phyloP scores from a whole-genome alignment of 2,797 vertebrate species.

The Odontamblyopus lacepedii region DNA sequence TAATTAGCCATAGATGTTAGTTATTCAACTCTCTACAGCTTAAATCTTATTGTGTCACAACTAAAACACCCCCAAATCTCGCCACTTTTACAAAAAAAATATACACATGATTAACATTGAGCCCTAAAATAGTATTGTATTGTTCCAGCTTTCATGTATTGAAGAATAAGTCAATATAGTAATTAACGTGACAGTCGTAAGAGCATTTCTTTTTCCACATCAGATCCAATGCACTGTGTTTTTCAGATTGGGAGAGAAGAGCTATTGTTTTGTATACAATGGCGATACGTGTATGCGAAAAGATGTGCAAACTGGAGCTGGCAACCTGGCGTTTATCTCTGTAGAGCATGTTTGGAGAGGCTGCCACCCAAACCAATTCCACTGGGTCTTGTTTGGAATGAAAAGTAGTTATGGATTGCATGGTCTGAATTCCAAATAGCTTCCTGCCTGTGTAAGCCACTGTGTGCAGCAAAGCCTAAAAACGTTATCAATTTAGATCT shows the following conservation, averaged over 20 bases:
- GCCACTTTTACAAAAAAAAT: too few species aligned
- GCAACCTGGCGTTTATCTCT: conserved; percentile 38
- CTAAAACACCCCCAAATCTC: too few species aligned
- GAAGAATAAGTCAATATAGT: too few species aligned
- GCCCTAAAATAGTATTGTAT: too few species aligned
- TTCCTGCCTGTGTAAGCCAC: conserved; percentile 18
- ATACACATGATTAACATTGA: too few species aligned
- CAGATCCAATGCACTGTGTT: conserved; percentile 37
- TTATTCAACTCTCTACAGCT: too few species aligned
- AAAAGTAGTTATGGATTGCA: conserved; percentile 42
- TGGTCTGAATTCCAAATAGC: conserved; percentile 49
- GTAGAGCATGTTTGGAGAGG: conserved; percentile 49
- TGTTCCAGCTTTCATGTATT: too few species aligned
- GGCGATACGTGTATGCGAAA: conserved; percentile 8
- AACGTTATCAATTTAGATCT: conserved; percentile 38
- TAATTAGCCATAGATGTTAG: too few species aligned
- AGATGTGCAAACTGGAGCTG: conserved; percentile 30
- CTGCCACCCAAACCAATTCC: conserved; percentile 48
- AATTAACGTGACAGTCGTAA: too few species aligned
- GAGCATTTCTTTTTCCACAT: conserved; percentile 28
- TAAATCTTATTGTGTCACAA: too few species aligned
- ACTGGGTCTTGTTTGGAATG: conserved; percentile 50
- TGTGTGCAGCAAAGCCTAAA: conserved; percentile 17
- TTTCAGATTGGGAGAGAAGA: conserved; percentile 36
- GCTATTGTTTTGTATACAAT: conserved; percentile 47